Base-by-base conservation (phyloP, 2,797 vertebrate species). In the Pangasius sanitwongsei region DNA sequence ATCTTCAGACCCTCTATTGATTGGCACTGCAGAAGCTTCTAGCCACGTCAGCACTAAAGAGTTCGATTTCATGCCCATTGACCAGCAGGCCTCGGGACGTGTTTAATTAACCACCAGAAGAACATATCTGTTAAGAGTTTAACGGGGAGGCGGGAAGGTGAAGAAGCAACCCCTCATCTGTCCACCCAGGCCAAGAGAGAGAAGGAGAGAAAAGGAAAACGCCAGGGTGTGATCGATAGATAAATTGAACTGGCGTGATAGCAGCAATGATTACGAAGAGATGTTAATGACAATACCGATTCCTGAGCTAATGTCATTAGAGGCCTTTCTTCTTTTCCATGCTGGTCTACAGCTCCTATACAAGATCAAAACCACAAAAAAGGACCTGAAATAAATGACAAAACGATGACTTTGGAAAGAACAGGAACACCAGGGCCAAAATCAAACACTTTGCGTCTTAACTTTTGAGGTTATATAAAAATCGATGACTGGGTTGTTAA, bases 31-130 rank as follows among this genome's bases (percentile, higher is more conserved):
- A 89, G 74, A 74, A 69, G 89, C 92, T 90, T 89, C 57, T 44
- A 88, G 91, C 90, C 91, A 89, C 90, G 89, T 94, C 94, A 93
- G 94, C 88, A 72, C 90, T 61, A 91, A 93, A 85, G 89, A 84
- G 83, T 92, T 94, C 72, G 87, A 94, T 94, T 93, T 89, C 89
- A 83, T 87, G 70, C 55, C 80, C 88, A 94, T 93, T 90, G 94
- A 95, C 91, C 88, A 90, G 92, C 86, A 85, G 87, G 89, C 89
- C 91, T 67, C 65, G 23, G 91, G 92, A 93, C 90, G 87, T 92
- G 90, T 93, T 95, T 93, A 94, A 95, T 95, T 95, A 94, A 94
- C 92, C 91, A 90, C 83, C 74, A 89, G 89, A 92, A 92, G 89
- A 91, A 92, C 91, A 90, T 78, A 88, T 89, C 84, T 92, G 91